Conservation (phyloP, 2,888 invertebrate species). For the Nysson spinosus region DNA sequence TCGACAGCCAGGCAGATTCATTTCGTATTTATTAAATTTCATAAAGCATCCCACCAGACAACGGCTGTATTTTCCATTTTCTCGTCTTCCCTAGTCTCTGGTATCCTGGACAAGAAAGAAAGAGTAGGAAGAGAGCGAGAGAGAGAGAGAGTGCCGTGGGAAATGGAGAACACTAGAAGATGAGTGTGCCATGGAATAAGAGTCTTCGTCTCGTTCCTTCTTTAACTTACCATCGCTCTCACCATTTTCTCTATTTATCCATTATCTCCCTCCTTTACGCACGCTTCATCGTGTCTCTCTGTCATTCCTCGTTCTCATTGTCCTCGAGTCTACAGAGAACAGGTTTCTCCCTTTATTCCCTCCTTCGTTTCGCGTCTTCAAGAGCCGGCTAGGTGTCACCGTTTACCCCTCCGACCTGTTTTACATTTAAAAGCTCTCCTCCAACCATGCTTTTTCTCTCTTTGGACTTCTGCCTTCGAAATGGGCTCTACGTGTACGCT, state of each 20-base stretch:
- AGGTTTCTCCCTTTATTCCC: not conserved
- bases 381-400: slow-evolving; percentile 68
- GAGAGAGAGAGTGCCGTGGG: slow-evolving; percentile 50
- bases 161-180: slow-evolving; percentile 64
- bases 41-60: slow-evolving; percentile 65
- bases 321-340: not conserved
- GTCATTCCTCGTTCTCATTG: slow-evolving; percentile 15
- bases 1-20: slow-evolving; percentile 62
- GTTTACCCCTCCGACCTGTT: slow-evolving; percentile 61
- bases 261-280: not conserved
- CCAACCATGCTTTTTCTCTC: slow-evolving; percentile 36
- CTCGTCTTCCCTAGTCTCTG: slow-evolving; percentile 56
- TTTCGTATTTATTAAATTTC: slow-evolving; percentile 76
- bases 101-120: too few species aligned
- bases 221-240: not conserved
- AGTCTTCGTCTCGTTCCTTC: not conserved
- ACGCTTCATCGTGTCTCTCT: slow-evolving; percentile 6
- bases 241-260: not conserved
- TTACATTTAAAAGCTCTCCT: slow-evolving; percentile 70
- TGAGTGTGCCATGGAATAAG: slow-evolving; percentile 57
- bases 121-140: too few species aligned
- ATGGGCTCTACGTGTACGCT: slow-evolving; percentile 9
- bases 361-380: slow-evolving; percentile 15
- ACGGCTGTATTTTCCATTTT: slow-evolving; percentile 75
- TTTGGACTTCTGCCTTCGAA: slow-evolving; percentile 43